Evolutionary conservation across 1,140 invertebrate species (phyloP).

Genomic region (Cyclargus thomasi): DNA sequence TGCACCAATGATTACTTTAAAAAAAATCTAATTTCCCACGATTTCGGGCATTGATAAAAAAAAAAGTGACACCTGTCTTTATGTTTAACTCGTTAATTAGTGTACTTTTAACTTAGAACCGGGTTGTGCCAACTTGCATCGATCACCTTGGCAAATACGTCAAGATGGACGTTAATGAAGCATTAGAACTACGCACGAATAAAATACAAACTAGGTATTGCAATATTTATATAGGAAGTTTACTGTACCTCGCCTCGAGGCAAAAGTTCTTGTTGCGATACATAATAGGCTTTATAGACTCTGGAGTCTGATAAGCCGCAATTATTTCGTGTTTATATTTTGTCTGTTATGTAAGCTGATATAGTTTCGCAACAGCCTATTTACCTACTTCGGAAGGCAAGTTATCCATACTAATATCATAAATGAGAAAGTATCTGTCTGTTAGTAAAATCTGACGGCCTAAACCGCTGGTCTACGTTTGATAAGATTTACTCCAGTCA

Average conservation of each 20-base stretch:
- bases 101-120: conserved; percentile 17
- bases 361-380: conserved; percentile 2
- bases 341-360: not conserved
- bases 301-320: conserved; percentile 6
- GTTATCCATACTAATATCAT: not conserved
- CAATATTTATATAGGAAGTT: conserved; percentile 15
- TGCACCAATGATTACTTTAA: too few relatives aligned
- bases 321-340: conserved; percentile 12
- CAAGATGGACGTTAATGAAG: conserved; percentile 30
- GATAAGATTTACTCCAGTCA: too few relatives aligned
- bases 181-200: conserved; percentile 19
- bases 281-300: not conserved
- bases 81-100: too few relatives aligned
- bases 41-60: too few relatives aligned
- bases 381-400: not conserved
- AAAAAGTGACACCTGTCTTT: too few relatives aligned
- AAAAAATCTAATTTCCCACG: too few relatives aligned
- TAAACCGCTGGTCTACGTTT: too few relatives aligned
- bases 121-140: conserved; percentile 34
- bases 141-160: conserved; percentile 34
- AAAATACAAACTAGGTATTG: conserved; percentile 19
- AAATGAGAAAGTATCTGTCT: too few relatives aligned
- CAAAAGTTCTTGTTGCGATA: conserved; percentile 6
- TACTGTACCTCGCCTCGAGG: conserved; percentile 1
- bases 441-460: too few relatives aligned